Conservation (phyloP, 2,888 invertebrate genomes). For the Ceratothoa steindachneri region DNA sequence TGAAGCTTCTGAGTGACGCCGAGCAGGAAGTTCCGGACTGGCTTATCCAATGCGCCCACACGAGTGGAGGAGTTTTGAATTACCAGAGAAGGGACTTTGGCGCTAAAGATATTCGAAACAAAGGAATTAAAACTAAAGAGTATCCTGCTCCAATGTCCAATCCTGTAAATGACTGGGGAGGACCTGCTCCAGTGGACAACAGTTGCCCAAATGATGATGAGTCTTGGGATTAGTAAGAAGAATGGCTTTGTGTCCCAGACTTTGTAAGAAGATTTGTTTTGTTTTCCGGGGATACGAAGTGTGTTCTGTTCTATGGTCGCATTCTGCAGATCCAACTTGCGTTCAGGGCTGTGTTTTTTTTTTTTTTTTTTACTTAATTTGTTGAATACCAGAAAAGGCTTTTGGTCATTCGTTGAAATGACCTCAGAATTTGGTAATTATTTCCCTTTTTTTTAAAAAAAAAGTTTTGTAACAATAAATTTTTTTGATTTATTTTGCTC, state of each 20-base stretch:
- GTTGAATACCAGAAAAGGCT: too few species aligned
- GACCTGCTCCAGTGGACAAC: neutral
- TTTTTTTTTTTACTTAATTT: too few species aligned
- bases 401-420: too few species aligned
- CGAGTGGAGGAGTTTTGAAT: neutral
- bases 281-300: neutral
- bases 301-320: too few species aligned
- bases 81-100: neutral
- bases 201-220: neutral
- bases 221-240: neutral
- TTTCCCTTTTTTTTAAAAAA: too few species aligned
- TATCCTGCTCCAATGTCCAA: neutral
- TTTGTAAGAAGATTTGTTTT: neutral
- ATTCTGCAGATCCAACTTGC: too few species aligned
- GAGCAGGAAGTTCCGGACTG: slow-evolving; percentile 1
- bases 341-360: too few species aligned
- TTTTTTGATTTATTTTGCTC: too few species aligned
- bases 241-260: neutral
- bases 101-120: neutral
- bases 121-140: neutral
- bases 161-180: neutral
- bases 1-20: slow-evolving; percentile 65
- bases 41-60: neutral
- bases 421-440: too few species aligned
- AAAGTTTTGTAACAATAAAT: too few species aligned